These are phyloP conservation scores for Baccha elongata DNA, from an alignment of 2,888 invertebrate genomes.

Conservation along the genomic window DNA sequence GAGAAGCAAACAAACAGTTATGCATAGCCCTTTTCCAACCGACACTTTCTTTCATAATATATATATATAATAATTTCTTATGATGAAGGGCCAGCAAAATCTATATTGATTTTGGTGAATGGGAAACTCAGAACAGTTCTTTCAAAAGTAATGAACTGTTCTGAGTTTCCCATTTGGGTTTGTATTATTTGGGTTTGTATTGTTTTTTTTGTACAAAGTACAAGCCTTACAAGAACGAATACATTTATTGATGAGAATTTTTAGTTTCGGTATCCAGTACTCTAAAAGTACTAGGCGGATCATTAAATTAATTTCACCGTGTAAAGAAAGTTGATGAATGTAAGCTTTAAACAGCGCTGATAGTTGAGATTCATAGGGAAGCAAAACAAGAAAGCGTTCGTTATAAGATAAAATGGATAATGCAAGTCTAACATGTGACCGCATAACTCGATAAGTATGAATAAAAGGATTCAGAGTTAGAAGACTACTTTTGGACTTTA, in stretches of 20 bases:
- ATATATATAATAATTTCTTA: background rate
- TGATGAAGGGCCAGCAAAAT: conserved; percentile 14
- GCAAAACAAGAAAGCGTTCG: background rate
- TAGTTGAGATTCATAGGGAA: background rate
- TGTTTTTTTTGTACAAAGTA: background rate
- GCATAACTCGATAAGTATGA: background rate
- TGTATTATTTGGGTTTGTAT: background rate
- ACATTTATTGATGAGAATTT: conserved; percentile 2
- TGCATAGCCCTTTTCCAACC: background rate
- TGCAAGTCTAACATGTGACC: background rate
- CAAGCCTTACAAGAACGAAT: conserved; percentile 1
- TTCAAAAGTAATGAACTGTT: background rate
- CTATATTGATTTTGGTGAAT: background rate
- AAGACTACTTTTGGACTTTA: background rate
- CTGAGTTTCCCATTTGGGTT: too few relatives aligned
- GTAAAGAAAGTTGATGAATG: background rate
- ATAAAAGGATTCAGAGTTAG: background rate
- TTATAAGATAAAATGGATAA: background rate
- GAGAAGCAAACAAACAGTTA: background rate
- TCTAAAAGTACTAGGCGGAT: background rate
- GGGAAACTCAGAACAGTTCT: background rate
- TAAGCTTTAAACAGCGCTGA: background rate
- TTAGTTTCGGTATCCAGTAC: conserved; percentile 2
- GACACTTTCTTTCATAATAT: background rate
- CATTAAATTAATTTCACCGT: conserved; percentile 14